Evolutionary conservation across 2,797 vertebrate species (phyloP).

Genomic region (Euthynnus affinis): DNA sequence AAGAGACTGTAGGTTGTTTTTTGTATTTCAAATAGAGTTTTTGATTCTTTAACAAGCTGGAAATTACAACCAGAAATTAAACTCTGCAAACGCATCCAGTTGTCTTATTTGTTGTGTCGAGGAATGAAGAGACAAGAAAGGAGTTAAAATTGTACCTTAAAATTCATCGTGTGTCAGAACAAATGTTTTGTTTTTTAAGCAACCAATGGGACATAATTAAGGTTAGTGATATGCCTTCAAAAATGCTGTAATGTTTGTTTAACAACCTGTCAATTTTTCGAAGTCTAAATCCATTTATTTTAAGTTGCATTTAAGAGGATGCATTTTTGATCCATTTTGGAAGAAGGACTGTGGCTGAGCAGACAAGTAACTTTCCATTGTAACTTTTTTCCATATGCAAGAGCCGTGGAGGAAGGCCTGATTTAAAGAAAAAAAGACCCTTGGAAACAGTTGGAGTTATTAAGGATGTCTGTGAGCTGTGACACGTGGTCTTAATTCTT

Average conservation of each 20-base stretch:
- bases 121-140: too few relatives aligned
- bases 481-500: not conserved
- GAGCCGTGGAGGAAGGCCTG: not conserved
- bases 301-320: not conserved
- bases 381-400: not conserved
- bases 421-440: not conserved
- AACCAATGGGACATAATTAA: not conserved
- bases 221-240: not conserved
- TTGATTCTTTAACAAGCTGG: not conserved
- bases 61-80: not conserved
- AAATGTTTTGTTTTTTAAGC: not conserved
- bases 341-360: too few relatives aligned
- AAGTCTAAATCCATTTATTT: not conserved
- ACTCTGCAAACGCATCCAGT: not conserved
- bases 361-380: not conserved
- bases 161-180: too few relatives aligned
- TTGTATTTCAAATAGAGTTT: not conserved
- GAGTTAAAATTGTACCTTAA: too few relatives aligned
- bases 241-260: not conserved
- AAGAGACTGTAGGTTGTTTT: not conserved
- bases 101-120: too few relatives aligned
- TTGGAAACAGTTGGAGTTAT: not conserved
- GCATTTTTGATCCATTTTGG: not conserved
- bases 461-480: too few relatives aligned
- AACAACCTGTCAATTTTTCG: not conserved